phyloP scores from a whole-genome alignment of 2,113 vertebrate genomes.

The Physeter macrocephalus region DNA sequence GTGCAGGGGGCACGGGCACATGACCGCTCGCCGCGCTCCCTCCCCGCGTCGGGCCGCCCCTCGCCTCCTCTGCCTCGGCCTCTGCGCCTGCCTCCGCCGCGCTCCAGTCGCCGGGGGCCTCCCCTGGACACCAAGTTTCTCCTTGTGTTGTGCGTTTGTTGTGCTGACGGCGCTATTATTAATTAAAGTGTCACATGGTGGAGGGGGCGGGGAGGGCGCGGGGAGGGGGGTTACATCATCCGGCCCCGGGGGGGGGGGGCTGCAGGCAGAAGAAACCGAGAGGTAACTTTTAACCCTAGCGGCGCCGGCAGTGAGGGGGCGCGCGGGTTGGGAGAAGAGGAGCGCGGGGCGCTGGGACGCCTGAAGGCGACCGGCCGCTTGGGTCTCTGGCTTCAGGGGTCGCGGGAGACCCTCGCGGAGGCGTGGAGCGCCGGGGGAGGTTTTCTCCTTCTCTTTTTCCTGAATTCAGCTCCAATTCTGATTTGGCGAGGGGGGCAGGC shows the following conservation, averaged over 20 bases:
- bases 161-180: constrained; percentile 76
- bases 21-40: constrained; percentile 50
- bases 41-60: constrained; percentile 47
- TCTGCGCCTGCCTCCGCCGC: constrained; percentile 40
- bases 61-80: constrained; percentile 37
- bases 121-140: constrained; percentile 74
- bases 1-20: constrained; percentile 74
- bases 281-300: constrained; percentile 76
- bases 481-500: constrained; percentile 14
- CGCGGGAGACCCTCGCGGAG: not conserved
- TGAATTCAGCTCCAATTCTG: not conserved
- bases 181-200: constrained; percentile 78
- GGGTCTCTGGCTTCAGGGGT: not conserved
- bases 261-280: constrained; percentile 71
- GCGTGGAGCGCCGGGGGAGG: not conserved
- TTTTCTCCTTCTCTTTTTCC: not conserved
- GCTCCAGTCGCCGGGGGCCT: constrained; percentile 59
- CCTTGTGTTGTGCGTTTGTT: constrained; percentile 71
- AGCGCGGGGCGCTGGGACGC: not conserved
- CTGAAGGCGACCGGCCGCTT: not conserved
- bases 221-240: constrained; percentile 75
- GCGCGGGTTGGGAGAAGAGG: not conserved
- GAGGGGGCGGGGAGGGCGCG: constrained; percentile 70
- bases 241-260: constrained; percentile 63
- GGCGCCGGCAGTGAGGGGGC: constrained; percentile 47